Evolutionary conservation across 2,113 vertebrate species (phyloP).

Genomic region (Clupea harengus): DNA sequence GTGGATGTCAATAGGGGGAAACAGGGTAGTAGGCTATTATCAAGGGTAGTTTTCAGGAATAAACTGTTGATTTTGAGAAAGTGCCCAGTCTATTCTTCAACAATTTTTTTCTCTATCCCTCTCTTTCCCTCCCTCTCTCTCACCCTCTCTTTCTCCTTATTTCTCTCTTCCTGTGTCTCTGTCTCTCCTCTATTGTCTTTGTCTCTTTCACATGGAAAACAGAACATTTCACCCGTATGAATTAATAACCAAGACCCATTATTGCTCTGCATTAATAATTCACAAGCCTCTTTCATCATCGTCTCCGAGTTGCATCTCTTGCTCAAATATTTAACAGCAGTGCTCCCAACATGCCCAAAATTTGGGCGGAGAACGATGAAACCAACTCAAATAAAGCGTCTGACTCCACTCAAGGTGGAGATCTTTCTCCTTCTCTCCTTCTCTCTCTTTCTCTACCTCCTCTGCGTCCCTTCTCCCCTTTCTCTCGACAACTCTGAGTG

Average conservation of each 20-base stretch:
- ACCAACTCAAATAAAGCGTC: background rate
- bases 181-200: constrained; percentile 30
- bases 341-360: background rate
- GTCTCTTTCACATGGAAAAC: constrained; percentile 43
- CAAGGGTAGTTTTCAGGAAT: background rate
- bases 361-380: background rate
- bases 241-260: constrained; percentile 51
- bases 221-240: constrained; percentile 36
- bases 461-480: background rate
- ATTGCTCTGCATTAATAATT: constrained; percentile 29
- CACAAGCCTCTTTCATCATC: constrained; percentile 38
- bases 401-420: background rate
- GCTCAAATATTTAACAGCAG: constrained; percentile 61
- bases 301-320: constrained; percentile 45
- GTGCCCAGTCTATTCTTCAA: background rate
- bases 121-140: background rate
- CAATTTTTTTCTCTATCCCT: background rate
- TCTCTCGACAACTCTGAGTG: background rate
- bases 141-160: background rate
- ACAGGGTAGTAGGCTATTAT: background rate
- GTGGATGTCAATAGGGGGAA: too few species aligned
- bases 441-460: background rate
- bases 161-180: background rate
- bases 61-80: background rate
- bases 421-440: background rate